Percentiles rank a stretch among this genome's conserved stretches.
phyloP scores from a whole-genome alignment of 2,888 invertebrate species.

The Argynnis bischoffii region DNA sequence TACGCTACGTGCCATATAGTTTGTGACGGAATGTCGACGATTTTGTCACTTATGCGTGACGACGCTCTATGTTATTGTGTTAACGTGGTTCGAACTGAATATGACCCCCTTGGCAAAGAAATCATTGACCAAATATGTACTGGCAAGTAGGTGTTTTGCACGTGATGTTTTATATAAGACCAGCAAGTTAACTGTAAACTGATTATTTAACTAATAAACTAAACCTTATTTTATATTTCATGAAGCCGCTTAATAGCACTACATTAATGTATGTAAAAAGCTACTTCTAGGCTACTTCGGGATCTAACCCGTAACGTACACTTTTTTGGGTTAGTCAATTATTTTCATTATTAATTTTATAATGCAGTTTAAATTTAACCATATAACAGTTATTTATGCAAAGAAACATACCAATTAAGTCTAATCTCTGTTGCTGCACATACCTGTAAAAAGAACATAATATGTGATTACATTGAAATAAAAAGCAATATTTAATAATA shows the following conservation, averaged over 20 bases:
- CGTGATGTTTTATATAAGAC: slow-evolving; percentile 1
- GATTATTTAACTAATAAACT: not conserved
- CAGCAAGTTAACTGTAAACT: not conserved
- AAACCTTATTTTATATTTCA: too few species aligned
- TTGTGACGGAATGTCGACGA: slow-evolving; percentile 67
- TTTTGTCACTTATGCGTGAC: slow-evolving; percentile 49
- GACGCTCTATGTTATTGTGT: slow-evolving; percentile 30
- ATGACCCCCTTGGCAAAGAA: slow-evolving; percentile 28
- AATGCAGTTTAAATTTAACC: not conserved
- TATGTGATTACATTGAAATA: slow-evolving; percentile 7
- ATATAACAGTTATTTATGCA: not conserved
- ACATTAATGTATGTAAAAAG: too few species aligned
- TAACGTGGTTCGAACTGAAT: slow-evolving; percentile 27
- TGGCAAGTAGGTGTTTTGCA: slow-evolving; percentile 8
- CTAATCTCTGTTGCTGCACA: slow-evolving; percentile 23
- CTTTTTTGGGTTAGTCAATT: too few species aligned
- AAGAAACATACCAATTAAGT: slow-evolving; percentile 11
- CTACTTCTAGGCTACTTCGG: too few species aligned
- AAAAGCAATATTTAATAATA: not conserved
- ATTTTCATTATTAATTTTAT: too few species aligned
- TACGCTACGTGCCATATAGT: slow-evolving; percentile 65
- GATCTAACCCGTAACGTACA: too few species aligned
- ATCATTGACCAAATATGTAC: slow-evolving; percentile 4
- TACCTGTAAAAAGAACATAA: slow-evolving; percentile 38
- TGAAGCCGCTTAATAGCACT: not conserved